Base-by-base conservation (phyloP, 1,140 invertebrate species). In the Nebria ingens region DNA sequence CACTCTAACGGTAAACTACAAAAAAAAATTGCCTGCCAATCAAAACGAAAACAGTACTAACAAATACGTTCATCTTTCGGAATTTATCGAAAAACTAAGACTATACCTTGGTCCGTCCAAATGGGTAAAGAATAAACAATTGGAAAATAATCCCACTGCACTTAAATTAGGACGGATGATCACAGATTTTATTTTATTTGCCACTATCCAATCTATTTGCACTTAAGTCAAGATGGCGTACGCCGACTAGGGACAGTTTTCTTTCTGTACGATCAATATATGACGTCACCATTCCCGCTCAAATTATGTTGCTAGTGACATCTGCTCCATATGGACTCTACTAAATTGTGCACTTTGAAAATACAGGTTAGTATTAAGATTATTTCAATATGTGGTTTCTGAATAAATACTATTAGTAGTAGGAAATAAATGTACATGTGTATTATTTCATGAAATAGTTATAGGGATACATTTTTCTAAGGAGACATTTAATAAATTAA, bases 91-190 rank as follows among this genome's bases (percentile, higher is more conserved):
- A 73, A 71, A 61, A 70, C 68, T 61, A n/a, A n/a, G 9, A 49
- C 62, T 65, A 72, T 69, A 81, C 79, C 75, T 80, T 79, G 79
- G 80, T 81, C 79, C 80, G 80, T 81, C 77, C 80, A 79, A 77
- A 80, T 80, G 79, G 79, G 80, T 79, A 73, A 70, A 73, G 69
- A 74, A 71, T 75, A 74, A 72, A 78, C 69, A 79, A 80, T 73
- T 72, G 73, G 73, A 74, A 77, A 73, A 69, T 69, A 73, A 72
- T 73, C 72, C 73, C 68, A 71, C 69, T 70, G 63, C 71, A 71
- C 70, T 62, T 70, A 73, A 66, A 66, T 66, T 70, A 68, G 69
- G 72, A 71, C 71, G 72, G 76, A 79, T 79, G 71, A 69, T 67
- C 71, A 66, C 71, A 70, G 74, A 79, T 78, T 75, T 71, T 69